These are phyloP conservation scores for Cyclophora punctaria DNA, from an alignment of 2,888 invertebrate genomes.

Conservation along the genomic window DNA sequence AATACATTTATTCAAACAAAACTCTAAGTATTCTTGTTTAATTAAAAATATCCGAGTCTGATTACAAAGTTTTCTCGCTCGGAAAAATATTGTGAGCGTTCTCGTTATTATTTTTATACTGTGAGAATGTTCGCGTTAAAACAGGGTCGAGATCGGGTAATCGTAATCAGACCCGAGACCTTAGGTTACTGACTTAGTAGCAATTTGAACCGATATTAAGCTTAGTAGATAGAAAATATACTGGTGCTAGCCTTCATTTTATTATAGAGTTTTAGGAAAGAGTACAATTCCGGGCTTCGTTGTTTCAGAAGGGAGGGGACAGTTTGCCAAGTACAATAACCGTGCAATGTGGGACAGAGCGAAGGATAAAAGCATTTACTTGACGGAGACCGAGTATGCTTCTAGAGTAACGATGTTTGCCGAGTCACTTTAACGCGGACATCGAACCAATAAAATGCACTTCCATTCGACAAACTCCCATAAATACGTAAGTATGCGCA, in stretches of 20 bases:
- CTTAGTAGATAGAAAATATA: conserved; percentile 9
- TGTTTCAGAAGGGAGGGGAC: conserved; percentile 6
- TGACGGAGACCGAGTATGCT: conserved; percentile 28
- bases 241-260: conserved; percentile 3
- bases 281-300: conserved; percentile 6
- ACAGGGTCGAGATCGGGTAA: conserved; percentile 9
- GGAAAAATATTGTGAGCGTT: conserved; percentile 10
- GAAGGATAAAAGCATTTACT: conserved; percentile 26
- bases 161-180: conserved; percentile 14
- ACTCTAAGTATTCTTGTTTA: conserved; percentile 11
- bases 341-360: conserved; percentile 17
- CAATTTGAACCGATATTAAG: conserved; percentile 14
- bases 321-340: conserved; percentile 20
- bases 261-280: conserved; percentile 6
- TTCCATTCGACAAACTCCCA: conserved; percentile 17
- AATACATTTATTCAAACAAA: conserved; percentile 5
- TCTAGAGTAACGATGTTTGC: conserved; percentile 38
- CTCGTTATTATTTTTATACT: conserved; percentile 15
- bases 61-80: conserved; percentile 17
- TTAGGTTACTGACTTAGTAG: conserved; percentile 14
- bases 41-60: conserved; percentile 17
- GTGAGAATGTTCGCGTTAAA: conserved; percentile 7
- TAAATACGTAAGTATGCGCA: no score
- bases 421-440: conserved; percentile 26
- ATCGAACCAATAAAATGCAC: conserved; percentile 25